phyloP scores from a whole-genome alignment of 2,113 vertebrate species.

The Corythaixoides concolor region DNA sequence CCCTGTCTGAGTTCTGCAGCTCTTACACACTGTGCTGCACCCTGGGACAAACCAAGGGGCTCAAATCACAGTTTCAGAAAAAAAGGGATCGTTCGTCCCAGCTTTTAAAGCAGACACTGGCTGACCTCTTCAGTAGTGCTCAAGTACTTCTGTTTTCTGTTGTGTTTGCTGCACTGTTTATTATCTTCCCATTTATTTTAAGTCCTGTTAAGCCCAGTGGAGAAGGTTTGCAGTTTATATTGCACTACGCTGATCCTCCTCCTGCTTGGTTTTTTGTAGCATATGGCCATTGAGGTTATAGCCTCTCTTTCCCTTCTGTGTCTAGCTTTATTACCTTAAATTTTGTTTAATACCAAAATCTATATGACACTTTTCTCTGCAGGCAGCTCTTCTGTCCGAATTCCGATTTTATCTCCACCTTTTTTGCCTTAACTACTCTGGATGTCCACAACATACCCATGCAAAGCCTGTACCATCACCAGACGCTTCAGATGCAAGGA shows the following conservation, averaged over 20 bases:
- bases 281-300: conserved; percentile 26
- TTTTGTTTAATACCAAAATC: conserved; percentile 39
- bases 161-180: not conserved
- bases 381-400: not conserved
- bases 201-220: not conserved
- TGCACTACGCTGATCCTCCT: not conserved
- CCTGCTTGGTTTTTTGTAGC: not conserved
- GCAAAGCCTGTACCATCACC: not conserved
- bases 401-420: not conserved
- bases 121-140: not conserved
- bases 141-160: not conserved
- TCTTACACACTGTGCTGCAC: not conserved
- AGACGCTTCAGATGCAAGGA: not conserved
- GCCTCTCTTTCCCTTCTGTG: conserved; percentile 1
- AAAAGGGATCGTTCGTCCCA: not conserved
- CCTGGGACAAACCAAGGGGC: conserved; percentile 58
- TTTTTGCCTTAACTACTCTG: not conserved
- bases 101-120: conserved; percentile 13
- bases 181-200: conserved; percentile 1
- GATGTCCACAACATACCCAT: not conserved
- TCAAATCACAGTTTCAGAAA: conserved; percentile 43
- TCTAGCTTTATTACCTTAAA: conserved; percentile 28
- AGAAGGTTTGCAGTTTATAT: not conserved
- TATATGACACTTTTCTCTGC: conserved; percentile 14
- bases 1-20: not conserved